Percentiles rank a stretch among this genome's conserved stretches.
Evolutionary conservation across 2,797 vertebrate species (phyloP).

Genomic region (Phaenicophaeus curvirostris): DNA sequence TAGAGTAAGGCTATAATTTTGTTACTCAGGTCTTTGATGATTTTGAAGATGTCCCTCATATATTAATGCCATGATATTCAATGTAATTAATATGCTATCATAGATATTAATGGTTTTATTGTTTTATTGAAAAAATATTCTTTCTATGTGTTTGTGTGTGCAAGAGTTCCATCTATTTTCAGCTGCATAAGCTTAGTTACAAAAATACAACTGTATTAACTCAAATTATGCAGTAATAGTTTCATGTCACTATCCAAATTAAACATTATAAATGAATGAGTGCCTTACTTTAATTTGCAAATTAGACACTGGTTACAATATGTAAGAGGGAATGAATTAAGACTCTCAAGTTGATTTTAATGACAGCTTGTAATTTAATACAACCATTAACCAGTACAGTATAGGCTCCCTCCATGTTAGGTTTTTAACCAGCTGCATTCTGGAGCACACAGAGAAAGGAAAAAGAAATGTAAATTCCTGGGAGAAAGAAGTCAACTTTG

Average conservation of each 20-base stretch:
- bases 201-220: neutral
- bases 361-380: neutral
- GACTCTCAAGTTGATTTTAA: neutral
- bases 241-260: neutral
- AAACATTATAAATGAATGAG: neutral
- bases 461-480: neutral
- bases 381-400: neutral
- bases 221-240: neutral
- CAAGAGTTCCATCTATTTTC: neutral
- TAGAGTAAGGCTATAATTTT: neutral
- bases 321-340: neutral
- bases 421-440: neutral
- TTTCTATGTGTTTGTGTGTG: neutral
- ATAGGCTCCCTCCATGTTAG: neutral
- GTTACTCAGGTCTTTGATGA: neutral
- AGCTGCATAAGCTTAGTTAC: neutral
- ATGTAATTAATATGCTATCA: neutral
- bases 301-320: neutral
- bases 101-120: neutral
- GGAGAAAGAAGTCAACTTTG: neutral
- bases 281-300: neutral
- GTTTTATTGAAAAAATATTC: neutral
- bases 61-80: neutral
- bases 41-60: neutral
- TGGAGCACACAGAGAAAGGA: neutral